Conservation (phyloP, 1,140 invertebrate species). For the Drosophila insularis region DNA sequence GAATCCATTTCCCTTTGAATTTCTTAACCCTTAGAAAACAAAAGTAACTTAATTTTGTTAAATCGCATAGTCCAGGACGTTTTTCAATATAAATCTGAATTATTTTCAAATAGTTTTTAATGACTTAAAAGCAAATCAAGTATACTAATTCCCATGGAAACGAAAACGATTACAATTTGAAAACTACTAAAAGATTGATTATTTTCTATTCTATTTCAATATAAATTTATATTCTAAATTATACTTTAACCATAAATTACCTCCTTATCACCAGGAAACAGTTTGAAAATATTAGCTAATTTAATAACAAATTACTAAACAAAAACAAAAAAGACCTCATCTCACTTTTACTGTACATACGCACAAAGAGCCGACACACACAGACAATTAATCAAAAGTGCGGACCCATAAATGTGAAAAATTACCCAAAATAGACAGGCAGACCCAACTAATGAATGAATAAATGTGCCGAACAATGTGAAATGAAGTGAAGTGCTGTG, state of each 20-base stretch:
- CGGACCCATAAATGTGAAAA: constrained; percentile 62
- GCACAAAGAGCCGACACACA: constrained; percentile 17
- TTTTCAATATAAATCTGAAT: no score
- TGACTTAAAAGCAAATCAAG: no score
- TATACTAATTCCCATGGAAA: no score
- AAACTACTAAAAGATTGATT: neutral
- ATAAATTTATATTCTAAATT: neutral
- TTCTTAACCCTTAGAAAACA: no score
- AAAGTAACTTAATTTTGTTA: no score
- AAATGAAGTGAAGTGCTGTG: constrained; percentile 34
- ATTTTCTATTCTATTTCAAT: neutral
- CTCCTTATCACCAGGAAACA: neutral
- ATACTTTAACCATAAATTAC: neutral
- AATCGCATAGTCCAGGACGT: no score
- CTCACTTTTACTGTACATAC: constrained; percentile 26
- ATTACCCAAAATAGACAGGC: constrained; percentile 56
- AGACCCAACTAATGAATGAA: constrained; percentile 58
- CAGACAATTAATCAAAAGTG: constrained; percentile 67
- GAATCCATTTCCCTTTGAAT: no score
- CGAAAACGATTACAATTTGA: neutral
- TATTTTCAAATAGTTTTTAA: no score
- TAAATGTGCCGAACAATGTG: constrained; percentile 33
- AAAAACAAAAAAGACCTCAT: constrained; percentile 15
- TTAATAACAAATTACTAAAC: neutral
- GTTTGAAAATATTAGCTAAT: neutral